phyloP scores from a whole-genome alignment of 2,113 vertebrate genomes.

The Eulemur rufifrons region DNA sequence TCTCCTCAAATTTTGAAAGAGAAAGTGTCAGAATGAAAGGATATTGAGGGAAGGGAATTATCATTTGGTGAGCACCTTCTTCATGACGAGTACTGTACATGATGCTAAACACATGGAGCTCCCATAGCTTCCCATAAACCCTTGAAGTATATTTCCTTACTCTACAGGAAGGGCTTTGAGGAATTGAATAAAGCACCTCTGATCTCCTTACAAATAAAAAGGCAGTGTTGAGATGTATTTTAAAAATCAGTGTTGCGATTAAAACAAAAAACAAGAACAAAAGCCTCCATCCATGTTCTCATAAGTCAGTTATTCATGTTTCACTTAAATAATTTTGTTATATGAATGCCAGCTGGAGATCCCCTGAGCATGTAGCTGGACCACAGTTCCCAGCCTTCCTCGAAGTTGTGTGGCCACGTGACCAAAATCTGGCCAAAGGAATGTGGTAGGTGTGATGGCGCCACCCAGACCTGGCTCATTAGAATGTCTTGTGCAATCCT shows the following conservation, averaged over 20 bases:
- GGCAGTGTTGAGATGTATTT: not conserved
- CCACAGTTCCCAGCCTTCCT: not conserved
- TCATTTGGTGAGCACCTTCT: not conserved
- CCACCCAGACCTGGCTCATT: not conserved
- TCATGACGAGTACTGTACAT: not conserved
- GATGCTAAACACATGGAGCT: not conserved
- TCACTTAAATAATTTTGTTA: not conserved
- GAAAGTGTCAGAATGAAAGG: not conserved
- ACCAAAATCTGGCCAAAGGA: not conserved
- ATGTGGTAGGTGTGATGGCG: not conserved
- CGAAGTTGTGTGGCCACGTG: not conserved
- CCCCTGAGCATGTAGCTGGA: not conserved
- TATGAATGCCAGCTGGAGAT: not conserved
- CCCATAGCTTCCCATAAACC: not conserved
- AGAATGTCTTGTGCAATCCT: not conserved
- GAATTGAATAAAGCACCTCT: not conserved
- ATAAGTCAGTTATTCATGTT: not conserved
- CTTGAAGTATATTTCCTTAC: not conserved
- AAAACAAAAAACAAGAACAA: not conserved
- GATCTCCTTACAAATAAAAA: not conserved
- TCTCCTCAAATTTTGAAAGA: not conserved
- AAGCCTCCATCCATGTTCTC: not conserved
- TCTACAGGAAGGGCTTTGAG: not conserved
- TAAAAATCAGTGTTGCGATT: not conserved
- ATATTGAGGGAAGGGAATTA: not conserved